Base-by-base conservation (phyloP, 2,113 vertebrate species). In the Nothocercus nigrocapillus region DNA sequence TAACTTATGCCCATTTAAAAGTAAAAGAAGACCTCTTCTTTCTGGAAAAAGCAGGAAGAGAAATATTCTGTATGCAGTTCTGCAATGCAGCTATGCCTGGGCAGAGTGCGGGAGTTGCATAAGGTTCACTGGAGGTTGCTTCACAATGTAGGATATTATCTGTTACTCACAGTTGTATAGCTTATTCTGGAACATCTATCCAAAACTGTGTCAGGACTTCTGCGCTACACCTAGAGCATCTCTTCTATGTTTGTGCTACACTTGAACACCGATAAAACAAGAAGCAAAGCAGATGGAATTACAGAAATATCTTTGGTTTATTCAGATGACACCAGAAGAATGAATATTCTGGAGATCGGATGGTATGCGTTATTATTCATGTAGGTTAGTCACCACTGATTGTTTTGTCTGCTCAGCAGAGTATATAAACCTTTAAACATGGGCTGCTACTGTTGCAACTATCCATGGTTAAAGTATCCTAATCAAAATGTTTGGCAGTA, bases 241-340 rank as follows among this genome's bases (percentile, higher is more conserved):
- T 92, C 68, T 76, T 32, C 85, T 89, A 47, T 68, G 67, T 75
- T 53, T 70, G 70, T 79, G 93, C 69, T 59, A 6, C 70, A 81
- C 59, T n/a, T 78, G 85, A 96, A 64, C 34, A 89, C 69, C 61
- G 89, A 63, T 80, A 94, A 93, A 96, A 94, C 93, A 64, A 94
- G 69, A 79, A 72, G 17, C 22, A 30, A 95, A 49, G 51, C 89
- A 93, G 94, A 91, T 96, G 86, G 85, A 66, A 88, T 67, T 79
- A 70, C 40, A 79, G 62, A 94, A 91, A 96, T 86, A 84, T 47
- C 61, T 86, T 78, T 61, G n/a, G 19, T 78, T 61, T 94, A 66
- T 94, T 94, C 86, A 63, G 91, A 93, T 82, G 77, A 89, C 59
- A 66, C 53, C 58, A 80, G 80, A 66, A 82, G 67, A 96, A 95